Percentiles rank a stretch among this genome's conserved stretches.
Evolutionary conservation across 2,888 invertebrate species (phyloP).

Genomic region (Paralinhomoeus sp.): DNA sequence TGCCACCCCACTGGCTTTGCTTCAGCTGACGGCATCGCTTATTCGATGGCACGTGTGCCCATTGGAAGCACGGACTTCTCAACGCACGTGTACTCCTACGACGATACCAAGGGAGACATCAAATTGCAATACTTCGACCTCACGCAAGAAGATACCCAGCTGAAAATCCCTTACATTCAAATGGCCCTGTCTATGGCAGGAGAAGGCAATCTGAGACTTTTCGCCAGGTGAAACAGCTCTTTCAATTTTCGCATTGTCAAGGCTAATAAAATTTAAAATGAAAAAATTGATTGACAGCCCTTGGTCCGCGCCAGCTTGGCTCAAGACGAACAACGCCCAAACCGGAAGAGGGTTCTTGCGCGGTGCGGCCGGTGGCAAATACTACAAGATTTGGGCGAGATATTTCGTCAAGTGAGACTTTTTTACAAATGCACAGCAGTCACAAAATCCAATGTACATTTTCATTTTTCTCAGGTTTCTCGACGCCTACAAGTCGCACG

Average conservation of each 20-base stretch:
- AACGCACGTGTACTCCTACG: slow-evolving; percentile 52
- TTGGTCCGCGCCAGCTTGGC: slow-evolving; percentile 38
- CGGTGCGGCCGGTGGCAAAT: slow-evolving; percentile 31
- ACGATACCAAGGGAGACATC: slow-evolving; percentile 36
- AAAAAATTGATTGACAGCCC: slow-evolving; percentile 31
- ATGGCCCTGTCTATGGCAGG: slow-evolving; percentile 21
- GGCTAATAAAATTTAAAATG: neutral
- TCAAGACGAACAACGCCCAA: slow-evolving; percentile 34
- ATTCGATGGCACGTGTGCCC: slow-evolving; percentile 53
- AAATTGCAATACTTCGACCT: slow-evolving; percentile 41
- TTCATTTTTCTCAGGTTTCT: slow-evolving; percentile 39
- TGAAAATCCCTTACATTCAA: slow-evolving; percentile 36
- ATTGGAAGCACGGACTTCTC: slow-evolving; percentile 73
- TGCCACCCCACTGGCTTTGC: neutral
- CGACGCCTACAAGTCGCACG: slow-evolving; percentile 46
- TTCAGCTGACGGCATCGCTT: slow-evolving; percentile 42
- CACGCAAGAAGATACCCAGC: slow-evolving; percentile 42
- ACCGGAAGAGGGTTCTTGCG: slow-evolving; percentile 27
- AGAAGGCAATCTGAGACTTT: too few species aligned
- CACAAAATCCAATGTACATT: neutral
- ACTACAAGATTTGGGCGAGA: slow-evolving; percentile 54
- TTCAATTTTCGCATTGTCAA: too few species aligned
- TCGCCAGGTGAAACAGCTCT: slow-evolving; percentile 14
- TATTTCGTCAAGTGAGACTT: slow-evolving; percentile 38
- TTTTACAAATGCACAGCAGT: neutral